phyloP scores from a whole-genome alignment of 2,113 vertebrate species.

The Otis tarda region DNA sequence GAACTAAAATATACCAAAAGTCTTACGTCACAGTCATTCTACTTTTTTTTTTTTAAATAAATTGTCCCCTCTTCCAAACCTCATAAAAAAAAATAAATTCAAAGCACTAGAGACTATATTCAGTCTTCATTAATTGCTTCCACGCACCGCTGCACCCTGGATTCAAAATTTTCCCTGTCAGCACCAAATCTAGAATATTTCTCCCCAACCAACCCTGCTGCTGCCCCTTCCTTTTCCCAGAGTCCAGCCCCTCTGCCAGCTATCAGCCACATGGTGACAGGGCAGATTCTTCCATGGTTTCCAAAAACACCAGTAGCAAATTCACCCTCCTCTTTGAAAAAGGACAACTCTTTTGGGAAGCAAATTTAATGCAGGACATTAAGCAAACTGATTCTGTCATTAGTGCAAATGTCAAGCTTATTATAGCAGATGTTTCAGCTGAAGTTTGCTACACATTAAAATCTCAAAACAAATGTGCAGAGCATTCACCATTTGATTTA shows the following conservation, averaged over 20 bases:
- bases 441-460: conserved; percentile 63
- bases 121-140: conserved; percentile 3
- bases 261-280: not conserved
- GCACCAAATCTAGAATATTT: conserved; percentile 4
- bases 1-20: not conserved
- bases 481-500: conserved; percentile 46
- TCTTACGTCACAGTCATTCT: not conserved
- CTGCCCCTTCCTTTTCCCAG: not conserved
- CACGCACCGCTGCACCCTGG: not conserved
- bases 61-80: not conserved
- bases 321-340: conserved; percentile 15
- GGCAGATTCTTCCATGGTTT: not conserved
- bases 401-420: conserved; percentile 75
- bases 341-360: conserved; percentile 41
- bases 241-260: not conserved
- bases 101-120: not conserved
- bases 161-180: not conserved
- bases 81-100: not conserved
- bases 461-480: conserved; percentile 44
- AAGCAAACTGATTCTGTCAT: conserved; percentile 69
- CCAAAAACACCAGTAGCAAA: not conserved
- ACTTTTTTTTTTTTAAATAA: not conserved
- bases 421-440: conserved; percentile 67
- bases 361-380: conserved; percentile 69
- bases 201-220: not conserved